These are phyloP conservation scores for Thermophis baileyi DNA, from an alignment of 2,113 vertebrate genomes.

Conservation along the genomic window DNA sequence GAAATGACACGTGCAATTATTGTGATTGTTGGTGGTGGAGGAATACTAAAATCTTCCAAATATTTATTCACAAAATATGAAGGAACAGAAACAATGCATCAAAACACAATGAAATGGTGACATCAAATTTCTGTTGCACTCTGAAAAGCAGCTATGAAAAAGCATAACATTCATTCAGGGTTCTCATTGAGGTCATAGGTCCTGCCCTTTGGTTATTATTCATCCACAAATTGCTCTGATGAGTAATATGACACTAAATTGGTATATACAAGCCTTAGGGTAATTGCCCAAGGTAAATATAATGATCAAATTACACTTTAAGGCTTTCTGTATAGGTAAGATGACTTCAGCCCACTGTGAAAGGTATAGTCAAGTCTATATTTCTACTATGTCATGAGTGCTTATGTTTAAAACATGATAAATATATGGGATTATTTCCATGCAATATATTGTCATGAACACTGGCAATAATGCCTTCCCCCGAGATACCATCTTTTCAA, in stretches of 20 bases:
- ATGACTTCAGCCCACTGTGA: conserved; percentile 55
- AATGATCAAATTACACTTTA: conserved; percentile 71
- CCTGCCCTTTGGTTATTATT: conserved; percentile 75
- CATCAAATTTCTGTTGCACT: conserved; percentile 72
- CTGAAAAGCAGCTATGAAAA: conserved; percentile 60
- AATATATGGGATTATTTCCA: conserved; percentile 58
- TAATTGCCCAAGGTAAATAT: conserved; percentile 72
- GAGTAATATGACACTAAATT: conserved; percentile 79
- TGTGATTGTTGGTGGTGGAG: conserved; percentile 70
- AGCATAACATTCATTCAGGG: conserved; percentile 70
- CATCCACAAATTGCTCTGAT: conserved; percentile 73
- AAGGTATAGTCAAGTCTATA: conserved; percentile 57
- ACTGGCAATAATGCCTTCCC: conserved; percentile 66
- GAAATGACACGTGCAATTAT: conserved; percentile 77
- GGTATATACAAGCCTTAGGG: conserved; percentile 67
- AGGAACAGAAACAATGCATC: conserved; percentile 80
- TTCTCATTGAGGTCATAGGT: conserved; percentile 77
- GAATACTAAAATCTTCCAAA: conserved; percentile 76
- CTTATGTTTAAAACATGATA: conserved; percentile 66
- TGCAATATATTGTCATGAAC: conserved; percentile 65
- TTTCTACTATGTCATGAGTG: conserved; percentile 60
- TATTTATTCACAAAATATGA: conserved; percentile 86
- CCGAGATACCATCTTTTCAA: conserved; percentile 70
- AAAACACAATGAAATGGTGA: conserved; percentile 77
- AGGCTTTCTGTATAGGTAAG: conserved; percentile 56